A percentile compares a stretch with the other conserved stretches of the same genome.
phyloP scores from a whole-genome alignment of 1,140 invertebrate species.

The Bombus difficillimus region DNA sequence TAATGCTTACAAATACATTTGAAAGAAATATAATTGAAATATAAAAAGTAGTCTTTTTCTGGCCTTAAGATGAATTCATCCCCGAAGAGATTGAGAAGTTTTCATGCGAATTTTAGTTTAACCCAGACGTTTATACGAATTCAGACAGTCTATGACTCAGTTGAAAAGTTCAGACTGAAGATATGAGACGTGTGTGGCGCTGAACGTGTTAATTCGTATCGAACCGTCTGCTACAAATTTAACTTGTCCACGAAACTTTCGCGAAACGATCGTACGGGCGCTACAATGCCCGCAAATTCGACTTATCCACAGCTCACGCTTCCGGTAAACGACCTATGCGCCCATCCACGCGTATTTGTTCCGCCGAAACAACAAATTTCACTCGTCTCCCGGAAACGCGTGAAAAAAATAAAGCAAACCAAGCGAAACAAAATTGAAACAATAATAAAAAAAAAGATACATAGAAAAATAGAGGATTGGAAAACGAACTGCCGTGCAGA shows the following conservation, averaged over 20 bases:
- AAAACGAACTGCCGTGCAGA: not conserved
- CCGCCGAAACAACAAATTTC: slow-evolving; percentile 14
- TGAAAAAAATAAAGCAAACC: not conserved
- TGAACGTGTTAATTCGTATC: not conserved
- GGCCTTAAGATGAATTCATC: not conserved
- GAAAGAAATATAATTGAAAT: not conserved
- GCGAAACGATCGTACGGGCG: not conserved
- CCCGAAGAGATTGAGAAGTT: not conserved
- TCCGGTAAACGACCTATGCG: not conserved
- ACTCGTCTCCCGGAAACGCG: not conserved
- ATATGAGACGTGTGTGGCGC: not conserved
- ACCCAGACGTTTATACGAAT: not conserved
- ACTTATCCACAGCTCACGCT: not conserved
- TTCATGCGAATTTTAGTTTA: not conserved
- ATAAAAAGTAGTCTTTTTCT: no score
- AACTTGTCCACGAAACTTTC: not conserved
- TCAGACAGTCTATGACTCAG: not conserved
- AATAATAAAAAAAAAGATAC: not conserved
- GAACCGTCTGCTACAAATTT: not conserved
- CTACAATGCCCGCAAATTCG: not conserved
- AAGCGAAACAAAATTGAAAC: not conserved
- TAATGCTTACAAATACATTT: not conserved
- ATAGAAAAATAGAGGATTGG: not conserved
- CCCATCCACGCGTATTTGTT: not conserved
- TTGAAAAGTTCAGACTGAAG: not conserved